Base-by-base conservation (phyloP, 2,888 invertebrate species). In the Macrosoma leucophasiata region DNA sequence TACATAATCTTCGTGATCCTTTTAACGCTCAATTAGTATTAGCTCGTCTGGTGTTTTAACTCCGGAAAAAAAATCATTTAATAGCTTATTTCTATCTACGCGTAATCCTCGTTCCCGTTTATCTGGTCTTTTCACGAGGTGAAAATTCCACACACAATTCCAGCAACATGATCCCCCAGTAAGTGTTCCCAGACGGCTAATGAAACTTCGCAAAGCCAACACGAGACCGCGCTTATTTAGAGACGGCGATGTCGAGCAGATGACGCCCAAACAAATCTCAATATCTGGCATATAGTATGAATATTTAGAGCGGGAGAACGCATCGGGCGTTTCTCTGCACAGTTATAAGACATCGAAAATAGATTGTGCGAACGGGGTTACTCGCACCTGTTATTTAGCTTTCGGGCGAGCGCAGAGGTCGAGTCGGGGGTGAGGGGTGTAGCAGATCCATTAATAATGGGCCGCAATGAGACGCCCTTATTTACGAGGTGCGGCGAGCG, bases 341-440 rank as follows among this genome's bases (percentile, higher is more conserved):
- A 69, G 74, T 71, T 77, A 74, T 77, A 81, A 79, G 79, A 77
- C 77, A 78, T 78, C 82, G 75, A 78, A 84, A 84, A 84, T 84
- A 84, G 84, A 82, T 81, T 81, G 74, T 81, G 78, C 81, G 78
- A 84, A 84, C 71, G 79, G 81, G 84, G 84, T 81, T 84, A 84
- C 76, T 73, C 82, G 75, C 84, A 84, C 84, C 84, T 84, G 84
- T 82, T 81, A 78, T 79, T 81, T 76, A 67, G 76, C 76, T 79
- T 77, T 69, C 64, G 64, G 61, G 67, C 64, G 70, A 67, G 55
- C 58, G 52, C 40, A 63, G 64, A 39, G 48, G 40, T 47, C 55
- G 58, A 54, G 48, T 55, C 55, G 68, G 59, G 62, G 55, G 52
- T 61, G 62, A 58, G 52, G 53, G 66, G 62, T 64, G 68, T 61